A percentile compares a stretch with the other conserved stretches of the same genome.
Conservation (phyloP, 2,797 vertebrate species). For the Megalops cyprinoides region DNA sequence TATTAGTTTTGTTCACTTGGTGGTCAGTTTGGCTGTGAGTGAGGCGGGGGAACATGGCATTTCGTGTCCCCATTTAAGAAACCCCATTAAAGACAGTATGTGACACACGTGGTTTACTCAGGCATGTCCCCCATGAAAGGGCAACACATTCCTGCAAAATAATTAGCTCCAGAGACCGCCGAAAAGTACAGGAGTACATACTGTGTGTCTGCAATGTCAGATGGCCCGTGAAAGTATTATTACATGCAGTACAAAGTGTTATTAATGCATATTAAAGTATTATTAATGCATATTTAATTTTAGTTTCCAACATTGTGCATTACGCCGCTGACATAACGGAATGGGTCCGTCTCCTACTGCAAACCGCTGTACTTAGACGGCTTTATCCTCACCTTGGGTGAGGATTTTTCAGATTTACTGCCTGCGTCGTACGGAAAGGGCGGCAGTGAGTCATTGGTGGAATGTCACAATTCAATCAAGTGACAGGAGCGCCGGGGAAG, state of each 20-base stretch:
- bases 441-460: background rate
- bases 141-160: constrained; percentile 36
- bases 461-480: background rate
- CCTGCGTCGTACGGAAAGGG: background rate
- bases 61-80: background rate
- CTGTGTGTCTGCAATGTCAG: background rate
- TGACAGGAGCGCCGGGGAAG: background rate
- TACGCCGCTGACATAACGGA: background rate
- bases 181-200: constrained; percentile 22
- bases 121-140: constrained; percentile 18
- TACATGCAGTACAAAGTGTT: too few species aligned
- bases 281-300: too few species aligned
- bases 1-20: constrained; percentile 7
- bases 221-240: constrained; percentile 25
- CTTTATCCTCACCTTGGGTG: background rate
- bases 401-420: background rate
- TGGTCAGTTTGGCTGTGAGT: background rate
- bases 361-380: background rate
- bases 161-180: constrained; percentile 7
- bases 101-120: constrained; percentile 11
- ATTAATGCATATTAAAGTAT: background rate
- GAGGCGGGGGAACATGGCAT: background rate
- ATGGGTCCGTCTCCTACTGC: background rate
- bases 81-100: constrained; percentile 21
- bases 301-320: constrained; percentile 18